Conservation (phyloP, 2,888 invertebrate genomes). For the Cantharis rustica region DNA sequence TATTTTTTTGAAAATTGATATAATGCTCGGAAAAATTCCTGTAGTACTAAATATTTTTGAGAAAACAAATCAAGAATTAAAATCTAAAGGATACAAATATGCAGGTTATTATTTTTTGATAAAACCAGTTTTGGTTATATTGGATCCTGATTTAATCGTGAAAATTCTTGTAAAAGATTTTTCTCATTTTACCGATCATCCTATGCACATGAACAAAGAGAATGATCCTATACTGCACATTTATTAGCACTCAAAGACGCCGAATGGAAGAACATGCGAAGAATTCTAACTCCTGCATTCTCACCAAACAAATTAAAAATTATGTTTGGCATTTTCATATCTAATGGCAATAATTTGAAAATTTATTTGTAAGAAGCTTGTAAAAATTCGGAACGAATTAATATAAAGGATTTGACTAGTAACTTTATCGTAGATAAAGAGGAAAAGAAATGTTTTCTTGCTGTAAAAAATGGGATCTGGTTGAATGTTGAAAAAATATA, state of each 20-base stretch:
- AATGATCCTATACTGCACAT: conserved; percentile 52
- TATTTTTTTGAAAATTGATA: too few relatives aligned
- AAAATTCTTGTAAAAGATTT: conserved; percentile 54
- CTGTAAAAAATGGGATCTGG: not conserved
- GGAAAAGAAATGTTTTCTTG: not conserved
- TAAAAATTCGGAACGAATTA: conserved; percentile 18
- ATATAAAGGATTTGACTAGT: conserved; percentile 39
- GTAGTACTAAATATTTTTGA: too few relatives aligned
- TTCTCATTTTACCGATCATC: conserved; percentile 54
- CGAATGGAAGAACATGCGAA: conserved; percentile 58
- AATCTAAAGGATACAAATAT: conserved; percentile 13
- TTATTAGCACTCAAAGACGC: conserved; percentile 53
- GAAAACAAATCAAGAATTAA: not conserved
- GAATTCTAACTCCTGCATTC: conserved; percentile 58
- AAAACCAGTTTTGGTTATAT: conserved; percentile 17
- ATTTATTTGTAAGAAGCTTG: conserved; percentile 31
- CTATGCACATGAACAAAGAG: conserved; percentile 51
- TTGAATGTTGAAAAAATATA: not conserved
- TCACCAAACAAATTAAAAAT: conserved; percentile 59
- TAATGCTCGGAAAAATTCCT: too few relatives aligned
- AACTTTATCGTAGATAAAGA: conserved; percentile 49
- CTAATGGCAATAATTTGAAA: conserved; percentile 45
- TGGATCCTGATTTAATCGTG: conserved; percentile 53
- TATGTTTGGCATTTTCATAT: conserved; percentile 55
- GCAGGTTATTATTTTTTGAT: conserved; percentile 22